phyloP scores from a whole-genome alignment of 2,888 invertebrate genomes.

The Sceliomorpha sp. region DNA sequence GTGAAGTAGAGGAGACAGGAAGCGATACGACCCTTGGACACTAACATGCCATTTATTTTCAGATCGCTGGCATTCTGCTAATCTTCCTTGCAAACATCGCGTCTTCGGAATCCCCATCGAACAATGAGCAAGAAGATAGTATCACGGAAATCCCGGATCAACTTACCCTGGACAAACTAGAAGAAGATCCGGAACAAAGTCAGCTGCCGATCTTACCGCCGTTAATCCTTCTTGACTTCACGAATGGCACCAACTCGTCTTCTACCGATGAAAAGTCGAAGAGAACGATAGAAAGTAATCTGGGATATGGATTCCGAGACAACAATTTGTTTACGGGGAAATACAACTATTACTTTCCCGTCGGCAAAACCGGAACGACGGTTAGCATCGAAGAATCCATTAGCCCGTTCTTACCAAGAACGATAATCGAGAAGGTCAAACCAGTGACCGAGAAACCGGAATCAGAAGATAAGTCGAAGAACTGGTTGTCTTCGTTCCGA shows the following conservation, averaged over 20 bases:
- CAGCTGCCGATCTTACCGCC: constrained; percentile 73
- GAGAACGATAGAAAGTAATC: constrained; percentile 86
- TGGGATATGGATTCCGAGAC: constrained; percentile 86
- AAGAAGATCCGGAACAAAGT: constrained; percentile 43
- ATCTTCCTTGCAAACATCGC: constrained; percentile 55
- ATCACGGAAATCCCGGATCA: constrained; percentile 19
- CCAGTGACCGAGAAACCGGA: constrained; percentile 58
- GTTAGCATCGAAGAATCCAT: constrained; percentile 78
- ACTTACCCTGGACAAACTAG: constrained; percentile 28
- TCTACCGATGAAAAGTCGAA: constrained; percentile 81
- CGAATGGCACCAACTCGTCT: constrained; percentile 63
- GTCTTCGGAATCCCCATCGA: constrained; percentile 20
- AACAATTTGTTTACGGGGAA: constrained; percentile 77
- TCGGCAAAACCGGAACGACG: constrained; percentile 73
- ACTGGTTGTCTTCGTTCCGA: constrained; percentile 12
- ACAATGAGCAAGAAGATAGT: constrained; percentile 32
- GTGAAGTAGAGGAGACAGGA: constrained; percentile 33
- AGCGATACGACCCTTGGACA: constrained; percentile 26
- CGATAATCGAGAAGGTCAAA: constrained; percentile 69
- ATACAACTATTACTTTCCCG: constrained; percentile 74
- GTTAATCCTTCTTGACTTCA: constrained; percentile 74
- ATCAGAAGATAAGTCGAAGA: constrained; percentile 1
- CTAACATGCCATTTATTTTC: constrained; percentile 58
- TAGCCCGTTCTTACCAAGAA: constrained; percentile 72
- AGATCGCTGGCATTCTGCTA: constrained; percentile 66